These are phyloP conservation scores for Ectemnius lituratus DNA, from an alignment of 2,888 invertebrate species.

Conservation along the genomic window DNA sequence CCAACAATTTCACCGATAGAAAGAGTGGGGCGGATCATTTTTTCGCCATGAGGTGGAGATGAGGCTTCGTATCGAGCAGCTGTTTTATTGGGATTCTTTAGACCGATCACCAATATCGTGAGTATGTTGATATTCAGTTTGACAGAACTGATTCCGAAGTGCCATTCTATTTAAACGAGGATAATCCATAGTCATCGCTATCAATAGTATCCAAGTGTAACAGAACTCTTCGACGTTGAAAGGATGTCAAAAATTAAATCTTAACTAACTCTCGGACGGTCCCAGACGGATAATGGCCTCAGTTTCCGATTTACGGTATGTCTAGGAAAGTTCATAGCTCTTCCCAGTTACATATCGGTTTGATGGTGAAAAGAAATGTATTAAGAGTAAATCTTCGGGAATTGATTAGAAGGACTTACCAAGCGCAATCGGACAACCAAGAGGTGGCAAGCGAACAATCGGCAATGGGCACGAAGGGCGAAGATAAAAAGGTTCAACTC, in stretches of 20 bases:
- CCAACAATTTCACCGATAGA: constrained; percentile 10
- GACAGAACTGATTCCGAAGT: neutral
- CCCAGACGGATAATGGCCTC: no score
- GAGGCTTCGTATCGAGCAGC: constrained; percentile 1
- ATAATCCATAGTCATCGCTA: no score
- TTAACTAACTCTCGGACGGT: no score
- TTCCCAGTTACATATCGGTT: no score
- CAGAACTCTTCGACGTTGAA: no score
- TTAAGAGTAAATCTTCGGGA: neutral
- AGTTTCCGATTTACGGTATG: no score
- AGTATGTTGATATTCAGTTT: constrained; percentile 20
- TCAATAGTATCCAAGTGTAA: no score
- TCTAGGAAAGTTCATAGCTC: no score
- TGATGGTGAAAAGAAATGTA: no score
- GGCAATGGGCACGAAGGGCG: constrained; percentile 26
- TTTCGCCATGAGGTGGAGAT: constrained; percentile 31
- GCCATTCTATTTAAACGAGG: no score
- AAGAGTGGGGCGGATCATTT: constrained; percentile 5
- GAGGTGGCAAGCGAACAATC: constrained; percentile 17
- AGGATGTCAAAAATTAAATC: no score
- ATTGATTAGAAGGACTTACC: constrained; percentile 43
- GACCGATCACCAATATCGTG: constrained; percentile 37
- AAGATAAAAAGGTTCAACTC: constrained; percentile 38
- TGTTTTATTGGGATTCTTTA: constrained; percentile 17
- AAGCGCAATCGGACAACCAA: constrained; percentile 30